Conservation (phyloP, 1,140 invertebrate genomes). For the Rhyacophila brunnea region DNA sequence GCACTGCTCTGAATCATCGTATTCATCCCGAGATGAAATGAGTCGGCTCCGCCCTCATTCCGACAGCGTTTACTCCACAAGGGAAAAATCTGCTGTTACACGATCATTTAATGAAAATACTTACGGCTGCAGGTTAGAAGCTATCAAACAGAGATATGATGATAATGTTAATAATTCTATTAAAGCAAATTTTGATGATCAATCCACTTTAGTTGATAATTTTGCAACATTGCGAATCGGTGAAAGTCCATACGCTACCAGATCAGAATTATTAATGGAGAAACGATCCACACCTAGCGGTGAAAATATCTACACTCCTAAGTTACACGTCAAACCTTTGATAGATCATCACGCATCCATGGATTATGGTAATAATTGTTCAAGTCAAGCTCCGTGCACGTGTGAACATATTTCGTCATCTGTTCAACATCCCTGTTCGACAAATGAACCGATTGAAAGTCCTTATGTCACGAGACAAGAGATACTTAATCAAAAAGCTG, state of each 20-base stretch:
- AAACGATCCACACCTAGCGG: conserved; percentile 44
- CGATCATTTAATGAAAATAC: conserved; percentile 42
- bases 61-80: neutral
- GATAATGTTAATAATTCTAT: conserved; percentile 8
- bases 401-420: conserved; percentile 32
- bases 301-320: conserved; percentile 41
- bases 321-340: conserved; percentile 17
- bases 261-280: conserved; percentile 3
- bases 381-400: conserved; percentile 8
- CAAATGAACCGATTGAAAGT: conserved; percentile 44
- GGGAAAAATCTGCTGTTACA: neutral
- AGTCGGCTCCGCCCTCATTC: conserved; percentile 11
- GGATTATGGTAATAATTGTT: neutral
- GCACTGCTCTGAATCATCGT: conserved; percentile 10
- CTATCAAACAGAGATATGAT: conserved; percentile 6
- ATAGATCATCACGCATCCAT: neutral
- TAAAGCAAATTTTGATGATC: neutral
- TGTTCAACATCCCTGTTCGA: conserved; percentile 19
- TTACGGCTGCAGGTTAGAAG: conserved; percentile 40
- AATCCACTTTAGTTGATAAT: conserved; percentile 11
- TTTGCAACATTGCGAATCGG: conserved; percentile 20
- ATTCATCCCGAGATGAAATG: conserved; percentile 15
- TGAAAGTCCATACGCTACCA: conserved; percentile 13
- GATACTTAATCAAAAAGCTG: conserved; percentile 54
- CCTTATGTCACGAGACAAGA: conserved; percentile 53